Percentiles rank a stretch among this genome's conserved stretches.
Evolutionary conservation across 2,888 invertebrate genomes (phyloP).

Genomic region (Theodoxus fluviatilis): DNA sequence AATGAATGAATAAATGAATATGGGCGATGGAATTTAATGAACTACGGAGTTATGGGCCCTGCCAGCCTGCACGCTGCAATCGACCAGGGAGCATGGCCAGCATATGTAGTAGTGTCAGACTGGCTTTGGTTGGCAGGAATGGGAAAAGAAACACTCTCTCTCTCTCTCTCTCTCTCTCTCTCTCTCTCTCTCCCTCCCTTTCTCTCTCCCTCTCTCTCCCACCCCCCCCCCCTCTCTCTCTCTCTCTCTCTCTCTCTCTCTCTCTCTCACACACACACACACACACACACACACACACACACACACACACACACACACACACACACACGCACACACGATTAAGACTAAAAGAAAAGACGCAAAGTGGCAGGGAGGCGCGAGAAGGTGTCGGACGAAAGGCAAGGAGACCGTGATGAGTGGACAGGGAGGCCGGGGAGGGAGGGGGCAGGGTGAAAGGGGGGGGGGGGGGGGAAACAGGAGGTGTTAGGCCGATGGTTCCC

Average conservation of each 20-base stretch:
- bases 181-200: not conserved
- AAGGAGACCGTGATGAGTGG: not conserved
- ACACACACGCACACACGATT: not conserved
- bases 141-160: not conserved
- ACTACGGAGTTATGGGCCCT: too few relatives aligned
- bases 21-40: too few relatives aligned
- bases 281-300: slow-evolving; percentile 11
- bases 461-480: not conserved
- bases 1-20: too few relatives aligned
- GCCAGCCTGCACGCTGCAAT: too few relatives aligned
- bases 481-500: not conserved
- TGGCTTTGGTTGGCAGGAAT: not conserved
- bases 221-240: not conserved
- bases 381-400: not conserved
- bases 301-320: slow-evolving; percentile 23
- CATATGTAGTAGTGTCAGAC: too few relatives aligned
- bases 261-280: not conserved
- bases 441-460: not conserved
- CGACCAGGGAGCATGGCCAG: too few relatives aligned
- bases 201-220: not conserved
- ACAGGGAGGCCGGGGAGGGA: not conserved
- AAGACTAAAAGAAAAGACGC: not conserved
- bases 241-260: not conserved
- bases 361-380: not conserved
- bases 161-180: not conserved